phyloP scores from a whole-genome alignment of 2,113 vertebrate species.

The Psilopogon haemacephalus region DNA sequence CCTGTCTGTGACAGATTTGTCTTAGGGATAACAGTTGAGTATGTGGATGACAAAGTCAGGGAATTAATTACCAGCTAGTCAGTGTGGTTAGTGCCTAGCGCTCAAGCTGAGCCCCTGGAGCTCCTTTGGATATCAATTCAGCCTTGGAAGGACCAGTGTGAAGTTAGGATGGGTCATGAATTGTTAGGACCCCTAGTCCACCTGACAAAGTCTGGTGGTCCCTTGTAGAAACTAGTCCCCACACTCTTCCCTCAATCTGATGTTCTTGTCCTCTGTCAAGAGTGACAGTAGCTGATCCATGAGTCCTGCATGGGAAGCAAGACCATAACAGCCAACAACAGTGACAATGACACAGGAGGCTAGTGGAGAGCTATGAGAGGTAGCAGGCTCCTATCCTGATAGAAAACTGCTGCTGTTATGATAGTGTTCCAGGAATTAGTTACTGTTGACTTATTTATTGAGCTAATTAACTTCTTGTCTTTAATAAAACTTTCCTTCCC shows the following conservation, averaged over 20 bases:
- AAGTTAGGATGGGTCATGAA: background rate
- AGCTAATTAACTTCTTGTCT: background rate
- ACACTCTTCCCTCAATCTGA: background rate
- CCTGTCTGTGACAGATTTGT: background rate
- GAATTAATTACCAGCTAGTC: background rate
- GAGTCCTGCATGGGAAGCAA: background rate
- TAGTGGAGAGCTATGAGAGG: background rate
- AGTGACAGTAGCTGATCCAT: accelerated
- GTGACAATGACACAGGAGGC: background rate
- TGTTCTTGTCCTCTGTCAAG: accelerated
- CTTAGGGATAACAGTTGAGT: background rate
- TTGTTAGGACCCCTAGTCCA: background rate
- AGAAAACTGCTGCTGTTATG: background rate
- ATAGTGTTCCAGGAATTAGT: background rate
- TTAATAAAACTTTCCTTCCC: background rate
- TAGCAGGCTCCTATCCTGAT: background rate
- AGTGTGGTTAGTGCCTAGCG: background rate
- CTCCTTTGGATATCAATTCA: background rate
- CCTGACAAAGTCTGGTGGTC: background rate
- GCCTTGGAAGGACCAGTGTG: background rate
- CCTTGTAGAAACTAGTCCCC: background rate
- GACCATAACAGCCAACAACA: background rate
- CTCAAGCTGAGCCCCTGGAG: background rate
- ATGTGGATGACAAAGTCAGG: background rate
- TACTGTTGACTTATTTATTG: conserved; percentile 1